Base-by-base conservation (phyloP, 2,888 invertebrate species). In the Cotesia congregata region DNA sequence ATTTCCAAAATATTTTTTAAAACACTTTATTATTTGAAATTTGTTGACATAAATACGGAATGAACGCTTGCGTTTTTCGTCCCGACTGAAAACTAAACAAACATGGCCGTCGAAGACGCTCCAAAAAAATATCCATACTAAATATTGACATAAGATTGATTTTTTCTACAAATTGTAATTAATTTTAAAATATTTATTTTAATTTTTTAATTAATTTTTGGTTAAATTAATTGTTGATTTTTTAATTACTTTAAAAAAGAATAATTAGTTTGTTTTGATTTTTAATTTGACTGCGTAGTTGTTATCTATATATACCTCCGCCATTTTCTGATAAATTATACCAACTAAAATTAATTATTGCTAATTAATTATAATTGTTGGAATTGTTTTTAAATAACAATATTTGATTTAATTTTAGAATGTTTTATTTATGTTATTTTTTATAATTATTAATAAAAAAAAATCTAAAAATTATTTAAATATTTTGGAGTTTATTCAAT, bases 21-120 rank as follows among this genome's bases (percentile, higher is more conserved):
- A 30, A 74, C 38, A 15, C 67, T 17, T 39, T 12, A 68, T 61
- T 67, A 74, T 67, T 74, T 15, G 20, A 17, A 74, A 17, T 69
- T 77, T 74, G 69, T 80, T 82, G 76, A 82, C 78, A 82, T 79
- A 76, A 75, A 80, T 78, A 76, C 78, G 72, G 69, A 59, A 64
- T 74, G 73, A 75, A 77, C 77, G 77, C 80, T 78, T 80, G 80
- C 80, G 74, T 77, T 80, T 81, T 81, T 82, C 80, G 80, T 72
- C 77, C 77, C 72, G 75, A 67, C 77, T 71, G 67, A 59, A 84
- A 87, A 87, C 86, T 86, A 86, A 88, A 88, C 88, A 88, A 88
- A 88, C 83, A 88, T 88, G 88, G 88, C 88, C 80, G 79, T 74
- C 72, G 74, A 79, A 75, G 80, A 81, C 77, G 82, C 83, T 80